A percentile compares a stretch with the other conserved stretches of the same genome.
These are phyloP conservation scores for Aselliscus stoliczkanus DNA, from an alignment of 2,797 vertebrate species.

Conservation along the genomic window DNA sequence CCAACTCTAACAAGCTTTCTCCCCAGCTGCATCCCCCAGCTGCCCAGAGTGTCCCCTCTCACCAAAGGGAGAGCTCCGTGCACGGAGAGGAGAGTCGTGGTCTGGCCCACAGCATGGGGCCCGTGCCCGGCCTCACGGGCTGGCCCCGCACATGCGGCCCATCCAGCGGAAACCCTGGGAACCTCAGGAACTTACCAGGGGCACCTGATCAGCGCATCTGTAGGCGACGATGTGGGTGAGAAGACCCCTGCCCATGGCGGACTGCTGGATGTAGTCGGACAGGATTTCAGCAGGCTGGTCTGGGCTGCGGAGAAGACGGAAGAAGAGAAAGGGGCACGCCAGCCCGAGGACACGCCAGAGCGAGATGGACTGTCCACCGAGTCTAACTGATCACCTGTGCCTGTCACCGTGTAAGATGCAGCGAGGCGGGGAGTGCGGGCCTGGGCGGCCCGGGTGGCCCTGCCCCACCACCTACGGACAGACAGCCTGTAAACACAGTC, in stretches of 20 bases:
- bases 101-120: background rate
- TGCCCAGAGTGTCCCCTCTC: background rate
- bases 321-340: background rate
- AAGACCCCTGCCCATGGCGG: slow-evolving; percentile 77
- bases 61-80: background rate
- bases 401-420: background rate
- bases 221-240: slow-evolving; percentile 79
- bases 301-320: slow-evolving; percentile 74
- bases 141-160: background rate
- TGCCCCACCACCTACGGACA: background rate
- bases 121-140: background rate
- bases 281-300: slow-evolving; percentile 82
- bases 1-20: background rate
- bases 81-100: too few species aligned
- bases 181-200: slow-evolving; percentile 76
- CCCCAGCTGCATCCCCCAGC: background rate
- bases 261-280: slow-evolving; percentile 78
- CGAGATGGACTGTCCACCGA: background rate
- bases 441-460: background rate
- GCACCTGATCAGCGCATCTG: slow-evolving; percentile 76
- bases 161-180: background rate
- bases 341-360: background rate
- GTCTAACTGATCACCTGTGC: background rate
- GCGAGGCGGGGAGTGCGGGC: background rate
- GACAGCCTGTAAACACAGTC: fast-evolving